Evolutionary conservation across 2,797 vertebrate genomes (phyloP).

Genomic region (Darevskia nairensis): DNA sequence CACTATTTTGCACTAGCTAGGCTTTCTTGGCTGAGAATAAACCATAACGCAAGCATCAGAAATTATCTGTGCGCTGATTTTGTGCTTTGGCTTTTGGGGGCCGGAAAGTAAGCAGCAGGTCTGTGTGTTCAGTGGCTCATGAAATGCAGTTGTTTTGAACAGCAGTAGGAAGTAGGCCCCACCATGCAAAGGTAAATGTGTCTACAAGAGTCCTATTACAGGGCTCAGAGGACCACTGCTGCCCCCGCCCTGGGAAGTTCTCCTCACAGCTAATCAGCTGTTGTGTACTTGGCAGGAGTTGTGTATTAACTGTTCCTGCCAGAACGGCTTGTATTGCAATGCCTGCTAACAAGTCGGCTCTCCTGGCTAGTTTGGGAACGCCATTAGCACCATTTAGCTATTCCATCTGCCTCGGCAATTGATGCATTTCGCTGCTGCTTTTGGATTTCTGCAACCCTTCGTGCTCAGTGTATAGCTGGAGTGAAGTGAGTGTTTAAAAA

Average conservation of each 20-base stretch:
- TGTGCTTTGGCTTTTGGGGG: neutral
- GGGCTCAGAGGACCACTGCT: too few relatives aligned
- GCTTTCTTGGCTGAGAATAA: neutral
- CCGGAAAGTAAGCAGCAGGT: neutral
- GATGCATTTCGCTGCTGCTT: neutral
- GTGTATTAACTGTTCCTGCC: neutral
- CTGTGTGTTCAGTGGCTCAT: neutral
- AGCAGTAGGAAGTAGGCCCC: neutral
- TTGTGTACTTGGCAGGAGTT: neutral
- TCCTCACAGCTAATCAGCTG: conserved; percentile 24
- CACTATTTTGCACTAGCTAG: neutral
- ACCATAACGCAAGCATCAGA: neutral
- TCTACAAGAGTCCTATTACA: neutral
- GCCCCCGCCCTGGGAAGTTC: neutral
- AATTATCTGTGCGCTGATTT: neutral
- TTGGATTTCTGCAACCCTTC: neutral
- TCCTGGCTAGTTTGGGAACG: neutral
- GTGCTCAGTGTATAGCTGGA: neutral
- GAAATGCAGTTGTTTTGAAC: neutral
- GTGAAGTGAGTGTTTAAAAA: neutral
- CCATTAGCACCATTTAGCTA: neutral
- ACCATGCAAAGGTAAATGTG: neutral
- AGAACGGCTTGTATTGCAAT: neutral
- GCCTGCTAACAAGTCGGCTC: neutral
- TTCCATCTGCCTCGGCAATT: conserved; percentile 4